phyloP scores from a whole-genome alignment of 2,797 vertebrate genomes.

The Periophthalmus magnuspinnatus region DNA sequence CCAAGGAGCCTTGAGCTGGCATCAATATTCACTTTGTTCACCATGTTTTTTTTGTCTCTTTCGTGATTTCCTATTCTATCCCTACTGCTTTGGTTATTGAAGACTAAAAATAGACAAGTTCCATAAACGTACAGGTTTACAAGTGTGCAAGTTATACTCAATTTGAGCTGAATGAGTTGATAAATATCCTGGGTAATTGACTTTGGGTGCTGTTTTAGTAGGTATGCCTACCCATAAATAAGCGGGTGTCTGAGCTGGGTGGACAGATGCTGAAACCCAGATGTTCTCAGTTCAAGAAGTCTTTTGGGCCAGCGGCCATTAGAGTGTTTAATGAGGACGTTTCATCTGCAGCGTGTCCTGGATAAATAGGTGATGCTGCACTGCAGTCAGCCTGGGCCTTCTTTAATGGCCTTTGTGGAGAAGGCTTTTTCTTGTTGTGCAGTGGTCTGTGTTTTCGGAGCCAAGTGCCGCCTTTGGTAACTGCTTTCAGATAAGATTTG shows the following conservation, averaged over 20 bases:
- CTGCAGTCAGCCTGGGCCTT: slow-evolving; percentile 31
- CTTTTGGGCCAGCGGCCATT: slow-evolving; percentile 52
- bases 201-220: slow-evolving; percentile 9
- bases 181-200: background rate
- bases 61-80: background rate
- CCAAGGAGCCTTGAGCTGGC: background rate
- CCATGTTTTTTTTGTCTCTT: background rate
- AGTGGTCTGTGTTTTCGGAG: slow-evolving; percentile 10
- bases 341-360: slow-evolving; percentile 37
- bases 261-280: slow-evolving; percentile 60
- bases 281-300: slow-evolving; percentile 59
- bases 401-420: slow-evolving; percentile 26
- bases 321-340: slow-evolving; percentile 60
- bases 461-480: slow-evolving; percentile 21
- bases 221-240: slow-evolving; percentile 28
- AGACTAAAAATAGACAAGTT: too few species aligned
- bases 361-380: slow-evolving; percentile 47
- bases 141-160: background rate
- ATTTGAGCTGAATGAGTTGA: background rate
- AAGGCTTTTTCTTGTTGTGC: slow-evolving; percentile 22
- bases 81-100: background rate
- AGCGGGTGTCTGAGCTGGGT: slow-evolving; percentile 12
- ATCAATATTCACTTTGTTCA: background rate
- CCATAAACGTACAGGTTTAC: background rate
- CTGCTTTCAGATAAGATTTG: slow-evolving; percentile 19